Conservation (phyloP, 53 echinoderm and acorn worm species). For the Glandiceps talaboti region DNA sequence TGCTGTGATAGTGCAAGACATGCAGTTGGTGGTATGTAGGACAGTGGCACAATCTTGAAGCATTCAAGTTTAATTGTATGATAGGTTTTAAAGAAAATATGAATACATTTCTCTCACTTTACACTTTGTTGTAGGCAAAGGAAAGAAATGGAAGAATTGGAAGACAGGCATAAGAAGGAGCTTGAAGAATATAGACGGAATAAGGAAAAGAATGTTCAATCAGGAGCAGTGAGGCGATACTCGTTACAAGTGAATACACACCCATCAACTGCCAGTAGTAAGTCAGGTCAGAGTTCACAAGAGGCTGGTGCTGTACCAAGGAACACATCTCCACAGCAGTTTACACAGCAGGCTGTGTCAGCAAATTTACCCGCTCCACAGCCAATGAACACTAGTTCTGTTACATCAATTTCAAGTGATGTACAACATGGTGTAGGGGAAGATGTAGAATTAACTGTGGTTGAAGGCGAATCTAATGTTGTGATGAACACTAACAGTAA, state of each 20-base stretch:
- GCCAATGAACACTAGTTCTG: background rate
- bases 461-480: background rate
- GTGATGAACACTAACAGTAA: background rate
- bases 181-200: background rate
- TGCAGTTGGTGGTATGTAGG: too few relatives aligned
- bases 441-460: background rate
- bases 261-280: background rate
- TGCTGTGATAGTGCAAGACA: too few relatives aligned
- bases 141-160: background rate
- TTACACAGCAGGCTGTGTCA: background rate
- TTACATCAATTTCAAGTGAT: background rate
- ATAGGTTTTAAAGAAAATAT: too few relatives aligned
- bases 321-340: background rate
- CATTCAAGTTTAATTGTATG: too few relatives aligned
- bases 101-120: background rate
- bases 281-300: background rate
- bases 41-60: too few relatives aligned
- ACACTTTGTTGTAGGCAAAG: background rate
- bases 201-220: background rate
- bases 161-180: background rate
- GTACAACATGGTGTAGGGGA: too few relatives aligned
- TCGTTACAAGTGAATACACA: background rate
- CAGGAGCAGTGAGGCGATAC: background rate
- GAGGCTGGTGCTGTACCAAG: background rate
- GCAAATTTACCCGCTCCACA: background rate